Base-by-base conservation (phyloP, 2,888 invertebrate genomes). In the Linnaemya vulpina region DNA sequence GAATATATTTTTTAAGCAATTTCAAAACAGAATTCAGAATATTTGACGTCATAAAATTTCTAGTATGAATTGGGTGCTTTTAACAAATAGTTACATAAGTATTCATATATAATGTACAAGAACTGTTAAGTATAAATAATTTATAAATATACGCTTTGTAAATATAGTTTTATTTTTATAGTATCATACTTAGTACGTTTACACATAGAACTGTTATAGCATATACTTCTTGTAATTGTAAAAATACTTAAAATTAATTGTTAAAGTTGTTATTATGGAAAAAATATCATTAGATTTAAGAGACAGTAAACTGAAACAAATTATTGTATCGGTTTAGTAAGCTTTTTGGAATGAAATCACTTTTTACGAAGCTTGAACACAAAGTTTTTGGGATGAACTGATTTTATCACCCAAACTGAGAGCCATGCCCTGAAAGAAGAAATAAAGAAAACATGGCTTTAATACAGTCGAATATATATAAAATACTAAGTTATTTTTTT, bases 401-500 rank as follows among this genome's bases (percentile, higher is more conserved):
- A 99, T 98, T 93, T 99, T 99, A 92, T 99, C 99, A 55, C 99
- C 99, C 89, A 99, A 94, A 90, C 98, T 98, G 22, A 99, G 93
- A 5, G 99, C 99, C 99, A 99, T 99, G 84, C 99, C 99, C 97
- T 98, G 93, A 17, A 93, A 88, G 82, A 51, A 43, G 38, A 60
- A n/a, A 1, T 10, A 2, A 30, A 22, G n/a, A 25, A 0, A 20
- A n/a, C 1, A 53, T 13, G 22, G 4, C 3, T 8, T 38, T 65
- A 40, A 22, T 38, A 7, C 10, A 40, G 25, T 35, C 1, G 49
- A 49, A 49, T 15, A 4, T 9, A 30, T 30, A 30, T 30, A 30
- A 5, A 30, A 30, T n/a, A n/a, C n/a, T n/a, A n/a, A n/a, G n/a
- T n/a, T n/a, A n/a, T n/a, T n/a, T n/a, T n/a, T n/a, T n/a, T n/a